A percentile compares a stretch with the other conserved stretches of the same genome.
Evolutionary conservation across 2,797 vertebrate species (phyloP).

Genomic region (Myotis daubentonii): DNA sequence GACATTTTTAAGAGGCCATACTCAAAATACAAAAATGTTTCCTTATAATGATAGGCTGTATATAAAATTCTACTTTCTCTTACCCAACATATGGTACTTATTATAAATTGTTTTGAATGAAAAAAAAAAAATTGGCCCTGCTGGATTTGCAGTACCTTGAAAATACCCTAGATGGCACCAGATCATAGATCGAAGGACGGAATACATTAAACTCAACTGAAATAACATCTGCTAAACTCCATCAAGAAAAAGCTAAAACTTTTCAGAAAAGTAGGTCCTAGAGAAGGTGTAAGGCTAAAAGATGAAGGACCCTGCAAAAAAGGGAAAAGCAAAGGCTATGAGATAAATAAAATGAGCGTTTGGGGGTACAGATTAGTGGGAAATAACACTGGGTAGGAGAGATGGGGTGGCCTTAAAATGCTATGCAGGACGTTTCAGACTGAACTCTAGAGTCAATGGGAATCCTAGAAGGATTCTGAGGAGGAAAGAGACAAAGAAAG

Average conservation of each 20-base stretch:
- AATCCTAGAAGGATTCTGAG: not conserved
- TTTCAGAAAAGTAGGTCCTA: not conserved
- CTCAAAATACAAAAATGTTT: conserved; percentile 38
- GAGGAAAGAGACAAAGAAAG: not conserved
- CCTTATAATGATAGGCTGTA: conserved; percentile 22
- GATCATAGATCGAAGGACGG: not conserved
- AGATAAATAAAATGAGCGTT: conserved; percentile 15
- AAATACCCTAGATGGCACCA: conserved; percentile 13
- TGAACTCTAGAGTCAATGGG: not conserved
- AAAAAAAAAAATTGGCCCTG: not conserved
- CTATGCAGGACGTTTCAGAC: not conserved
- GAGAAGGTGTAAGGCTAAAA: not conserved
- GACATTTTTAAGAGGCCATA: conserved; percentile 12
- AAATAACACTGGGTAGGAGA: not conserved
- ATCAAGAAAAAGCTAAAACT: not conserved
- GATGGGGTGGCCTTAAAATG: not conserved
- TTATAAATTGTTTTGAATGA: conserved; percentile 60
- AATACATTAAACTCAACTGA: not conserved
- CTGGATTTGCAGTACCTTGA: conserved; percentile 31
- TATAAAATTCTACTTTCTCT: conserved; percentile 52
- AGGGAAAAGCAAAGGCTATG: not conserved
- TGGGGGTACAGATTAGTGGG: not conserved
- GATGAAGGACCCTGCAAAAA: not conserved
- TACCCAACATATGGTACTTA: conserved; percentile 50
- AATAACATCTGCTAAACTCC: not conserved